Conservation (phyloP, 1,140 invertebrate genomes). For the Pectinophora gossypiella region DNA sequence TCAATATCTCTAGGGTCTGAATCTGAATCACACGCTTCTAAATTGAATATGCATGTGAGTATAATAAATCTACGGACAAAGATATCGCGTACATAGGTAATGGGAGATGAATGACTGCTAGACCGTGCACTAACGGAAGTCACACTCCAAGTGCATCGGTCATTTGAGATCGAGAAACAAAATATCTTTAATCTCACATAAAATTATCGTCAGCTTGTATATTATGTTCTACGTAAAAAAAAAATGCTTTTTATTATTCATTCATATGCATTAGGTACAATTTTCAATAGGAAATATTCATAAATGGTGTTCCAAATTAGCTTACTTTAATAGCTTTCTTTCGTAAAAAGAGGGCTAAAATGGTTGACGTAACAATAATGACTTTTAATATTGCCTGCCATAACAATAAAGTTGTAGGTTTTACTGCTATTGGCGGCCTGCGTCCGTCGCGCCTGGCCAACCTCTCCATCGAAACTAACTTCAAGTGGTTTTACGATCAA, state of each 20-base stretch:
- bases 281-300: no score
- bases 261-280: no score
- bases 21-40: neutral
- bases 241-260: no score
- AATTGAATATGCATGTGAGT: neutral
- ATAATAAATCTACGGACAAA: no score
- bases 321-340: no score
- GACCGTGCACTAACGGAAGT: constrained; percentile 61
- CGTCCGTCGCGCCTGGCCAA: constrained; percentile 13
- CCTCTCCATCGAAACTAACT: constrained; percentile 6
- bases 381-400: constrained; percentile 26
- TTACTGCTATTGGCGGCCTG: constrained; percentile 35
- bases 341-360: no score
- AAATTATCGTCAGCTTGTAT: neutral
- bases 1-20: neutral
- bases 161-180: constrained; percentile 50
- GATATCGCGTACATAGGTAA: neutral
- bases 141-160: constrained; percentile 47
- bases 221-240: neutral
- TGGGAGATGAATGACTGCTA: constrained; percentile 36
- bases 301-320: no score
- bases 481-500: constrained; percentile 35
- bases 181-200: constrained; percentile 26
- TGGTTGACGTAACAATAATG: constrained; percentile 31
- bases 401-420: constrained; percentile 47